Evolutionary conservation across 2,888 invertebrate genomes (phyloP), one percentile per base, ranked within the genome.

Genomic region (Rhyacophila evoluta): DNA sequence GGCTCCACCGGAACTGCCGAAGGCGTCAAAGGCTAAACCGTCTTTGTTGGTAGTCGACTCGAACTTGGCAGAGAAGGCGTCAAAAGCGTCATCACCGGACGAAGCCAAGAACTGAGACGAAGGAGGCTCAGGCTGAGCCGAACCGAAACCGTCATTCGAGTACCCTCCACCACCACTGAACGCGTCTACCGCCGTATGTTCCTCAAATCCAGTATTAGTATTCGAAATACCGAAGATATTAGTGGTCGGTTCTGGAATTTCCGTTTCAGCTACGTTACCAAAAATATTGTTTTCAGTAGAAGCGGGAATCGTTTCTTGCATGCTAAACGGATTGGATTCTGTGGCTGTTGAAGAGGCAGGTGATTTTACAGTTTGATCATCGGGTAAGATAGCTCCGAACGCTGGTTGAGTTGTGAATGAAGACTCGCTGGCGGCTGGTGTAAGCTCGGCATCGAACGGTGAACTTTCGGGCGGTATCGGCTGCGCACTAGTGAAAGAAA

Each of bases 61-160:
- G 84, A 97, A 97, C 86, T 97, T 96, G 1, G 95, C 95, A 1
- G 96, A 93, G 84, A 97, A 97, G 0, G 95, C 97, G 86, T 97
- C 97, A 83, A 97, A 97, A 28, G 92, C 93, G 83, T 94, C 93
- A 78, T 67, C 79, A 19, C 69, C 69, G 1, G 69, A 11, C 27
- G 69, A 69, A 1, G 28, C 5, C n/a, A 15, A 25, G 19, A 55
- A 55, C 19, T 55, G 2, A 55, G 69, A 28, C 1, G 69, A 27
- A 28, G 69, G 69, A 8, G 55, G 15, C 2, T 25, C 55, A 55
- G 25, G 12, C 12, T 12, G 55, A 19, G n/a, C 29, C 4, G 28
- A 28, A 3, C 33, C 69, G 10, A 69, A 28, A n/a, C 28, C 69
- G 69, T 33, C 33, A 6, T 55, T 55, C 5, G 55, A 55, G 55